phyloP scores from a whole-genome alignment of 2,113 vertebrate genomes.

The Elgaria multicarinata region DNA sequence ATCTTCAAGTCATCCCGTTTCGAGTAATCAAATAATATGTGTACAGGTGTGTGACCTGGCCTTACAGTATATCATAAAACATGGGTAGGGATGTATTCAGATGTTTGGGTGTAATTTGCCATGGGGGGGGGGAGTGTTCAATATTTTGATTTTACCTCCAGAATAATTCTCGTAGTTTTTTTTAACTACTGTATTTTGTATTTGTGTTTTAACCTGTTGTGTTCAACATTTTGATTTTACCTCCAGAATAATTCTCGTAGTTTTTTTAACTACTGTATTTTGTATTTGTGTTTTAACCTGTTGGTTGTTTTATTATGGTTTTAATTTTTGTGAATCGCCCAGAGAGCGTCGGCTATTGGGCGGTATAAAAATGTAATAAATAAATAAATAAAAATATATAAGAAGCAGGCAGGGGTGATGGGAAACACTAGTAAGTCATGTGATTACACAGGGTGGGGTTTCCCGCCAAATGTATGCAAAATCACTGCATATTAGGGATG shows the following conservation, averaged over 20 bases:
- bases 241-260: neutral
- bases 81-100: neutral
- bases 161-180: neutral
- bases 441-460: neutral
- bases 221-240: neutral
- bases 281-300: too few species aligned
- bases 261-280: neutral
- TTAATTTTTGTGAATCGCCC: too few species aligned
- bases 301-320: too few species aligned
- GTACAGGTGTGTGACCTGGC: too few species aligned
- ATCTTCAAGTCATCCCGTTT: neutral
- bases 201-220: too few species aligned
- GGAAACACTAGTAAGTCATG: neutral
- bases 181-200: neutral
- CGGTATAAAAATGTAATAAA: too few species aligned
- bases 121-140: neutral
- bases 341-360: too few species aligned
- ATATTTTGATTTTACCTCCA: neutral
- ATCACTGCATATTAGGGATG: neutral
- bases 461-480: neutral
- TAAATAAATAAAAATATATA: neutral
- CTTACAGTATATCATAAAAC: neutral
- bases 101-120: too few species aligned
- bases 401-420: neutral
- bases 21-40: neutral